These are phyloP conservation scores for Geotrupes spiniger DNA, from an alignment of 2,888 invertebrate species.

Conservation along the genomic window DNA sequence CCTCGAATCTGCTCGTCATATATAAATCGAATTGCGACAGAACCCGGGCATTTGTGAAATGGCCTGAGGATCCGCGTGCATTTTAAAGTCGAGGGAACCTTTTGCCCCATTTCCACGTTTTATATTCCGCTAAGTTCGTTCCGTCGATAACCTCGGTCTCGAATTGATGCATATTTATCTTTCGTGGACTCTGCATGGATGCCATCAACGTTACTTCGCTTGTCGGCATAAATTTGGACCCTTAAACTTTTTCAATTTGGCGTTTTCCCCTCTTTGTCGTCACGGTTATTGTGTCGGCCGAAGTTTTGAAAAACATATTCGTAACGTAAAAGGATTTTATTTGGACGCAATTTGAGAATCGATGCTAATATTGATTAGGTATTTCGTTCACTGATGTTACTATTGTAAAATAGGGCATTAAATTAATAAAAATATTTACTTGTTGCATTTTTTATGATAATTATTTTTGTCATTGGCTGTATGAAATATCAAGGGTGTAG, in stretches of 20 bases:
- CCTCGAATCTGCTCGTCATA: no score
- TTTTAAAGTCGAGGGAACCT: constrained; percentile 23
- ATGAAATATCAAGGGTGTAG: no score
- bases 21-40: neutral
- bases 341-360: no score
- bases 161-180: constrained; percentile 19
- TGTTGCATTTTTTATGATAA: no score
- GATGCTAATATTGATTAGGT: no score
- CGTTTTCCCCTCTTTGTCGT: neutral
- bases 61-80: constrained; percentile 1
- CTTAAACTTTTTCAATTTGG: constrained; percentile 3
- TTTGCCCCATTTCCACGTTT: constrained; percentile 32
- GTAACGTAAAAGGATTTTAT: neutral
- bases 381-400: no score
- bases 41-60: constrained; percentile 10
- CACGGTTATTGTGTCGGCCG: neutral
- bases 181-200: neutral
- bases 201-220: constrained; percentile 4
- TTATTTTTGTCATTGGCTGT: no score
- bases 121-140: constrained; percentile 28
- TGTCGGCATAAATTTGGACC: constrained; percentile 1
- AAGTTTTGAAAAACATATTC: neutral
- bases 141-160: constrained; percentile 9
- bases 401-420: no score
- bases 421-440: no score